phyloP scores from a whole-genome alignment of 2,888 invertebrate species.

The Drosophila demipolita region DNA sequence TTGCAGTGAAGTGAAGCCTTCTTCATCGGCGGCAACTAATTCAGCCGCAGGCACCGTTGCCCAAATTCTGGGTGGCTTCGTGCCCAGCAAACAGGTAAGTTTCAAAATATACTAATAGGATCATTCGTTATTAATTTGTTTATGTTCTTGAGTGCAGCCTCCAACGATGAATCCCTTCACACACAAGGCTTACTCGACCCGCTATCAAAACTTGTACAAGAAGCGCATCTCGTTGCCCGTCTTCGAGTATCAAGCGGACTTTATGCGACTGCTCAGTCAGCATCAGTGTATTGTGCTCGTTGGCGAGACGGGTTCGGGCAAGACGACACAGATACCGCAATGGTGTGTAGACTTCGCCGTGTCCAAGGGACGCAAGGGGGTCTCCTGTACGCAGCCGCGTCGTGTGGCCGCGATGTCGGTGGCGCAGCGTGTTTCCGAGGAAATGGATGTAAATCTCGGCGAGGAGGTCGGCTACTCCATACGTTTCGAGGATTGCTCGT shows the following conservation, averaged over 20 bases:
- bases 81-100: conserved; percentile 72
- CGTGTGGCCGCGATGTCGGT: conserved; percentile 99
- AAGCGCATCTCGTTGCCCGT: conserved; percentile 97
- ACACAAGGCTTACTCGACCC: conserved; percentile 93
- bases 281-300: conserved; percentile 98
- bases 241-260: conserved; percentile 98
- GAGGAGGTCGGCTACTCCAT: conserved; percentile 98
- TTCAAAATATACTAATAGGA: neutral
- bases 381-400: conserved; percentile 98
- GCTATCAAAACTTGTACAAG: conserved; percentile 94
- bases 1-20: conserved; percentile 57
- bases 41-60: conserved; percentile 58
- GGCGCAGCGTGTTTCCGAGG: conserved; percentile 99
- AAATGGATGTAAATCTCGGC: conserved; percentile 98
- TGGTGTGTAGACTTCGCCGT: conserved; percentile 94
- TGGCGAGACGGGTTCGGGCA: conserved; percentile 99
- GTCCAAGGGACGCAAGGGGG: conserved; percentile 89
- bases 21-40: conserved; percentile 46
- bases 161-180: conserved; percentile 91
- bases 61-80: conserved; percentile 74
- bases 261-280: conserved; percentile 96
- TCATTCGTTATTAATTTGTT: neutral
- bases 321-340: conserved; percentile 99
- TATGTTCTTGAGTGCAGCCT: conserved; percentile 59
- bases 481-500: conserved; percentile 99